Evolutionary conservation across 2,797 vertebrate species (phyloP), one percentile per base, ranked within the genome.

Genomic region (Sternotherus odoratus): DNA sequence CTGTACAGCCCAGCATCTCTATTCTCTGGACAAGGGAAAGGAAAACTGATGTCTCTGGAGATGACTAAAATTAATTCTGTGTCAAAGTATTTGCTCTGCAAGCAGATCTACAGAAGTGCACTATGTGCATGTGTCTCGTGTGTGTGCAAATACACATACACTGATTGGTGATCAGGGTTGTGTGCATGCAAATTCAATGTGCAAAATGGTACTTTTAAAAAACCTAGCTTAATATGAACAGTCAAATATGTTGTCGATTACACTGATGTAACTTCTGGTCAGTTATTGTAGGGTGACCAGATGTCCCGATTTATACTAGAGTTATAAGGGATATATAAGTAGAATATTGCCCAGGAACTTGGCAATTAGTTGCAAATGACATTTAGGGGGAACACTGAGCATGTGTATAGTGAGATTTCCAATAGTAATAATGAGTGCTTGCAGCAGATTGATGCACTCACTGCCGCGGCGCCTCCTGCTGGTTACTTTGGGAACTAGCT

Each of bases 341-440:
- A 7, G 28, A 30, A 30, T 30, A 15, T 28, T 5, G 28, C 56
- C 10, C 56, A 57, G 28, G 28, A 57, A 30, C 28, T 60, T 60
- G 2, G 17, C 43, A 46, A 43, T 33, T 80, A 23, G 79, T 57
- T 33, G 39, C 63, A 24, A 60, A 56, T 2, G 30, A 49, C 15
- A 0, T 7, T 13, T 3, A 6, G 53, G 19, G 51, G 6, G 23
- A 2, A 13, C 2, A n/a, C 2, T 2, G 3, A 33, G 49, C 3
- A 6, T 54, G 23, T 30, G 2, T 0, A 3, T 36, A 39, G 12
- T 9, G 36, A 85, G 54, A 78, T 75, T 57, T 33, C 16, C 12
- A 4, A 9, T 1, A 23, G 33, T 26, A 17, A 33, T 2, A 69
- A 39, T 2, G 9, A 6, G 43, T 48, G 46, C 8, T 48, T 48